Conservation (phyloP, 2,888 invertebrate genomes). For the Spodoptera littoralis region DNA sequence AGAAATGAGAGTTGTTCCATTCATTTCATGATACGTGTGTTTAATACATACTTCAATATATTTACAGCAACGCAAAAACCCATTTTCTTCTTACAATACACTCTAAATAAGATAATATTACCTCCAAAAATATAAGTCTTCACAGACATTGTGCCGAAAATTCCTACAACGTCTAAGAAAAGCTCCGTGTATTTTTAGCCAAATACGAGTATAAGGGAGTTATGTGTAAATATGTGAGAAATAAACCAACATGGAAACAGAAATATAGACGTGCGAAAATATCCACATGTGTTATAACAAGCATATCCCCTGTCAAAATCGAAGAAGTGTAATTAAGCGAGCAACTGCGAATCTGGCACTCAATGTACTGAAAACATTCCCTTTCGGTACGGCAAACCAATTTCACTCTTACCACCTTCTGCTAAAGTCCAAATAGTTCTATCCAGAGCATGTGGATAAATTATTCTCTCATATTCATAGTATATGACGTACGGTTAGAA, state of each 20-base stretch:
- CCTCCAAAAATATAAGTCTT: constrained; percentile 9
- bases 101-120: constrained; percentile 5
- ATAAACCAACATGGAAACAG: constrained; percentile 1
- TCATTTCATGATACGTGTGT: too few species aligned
- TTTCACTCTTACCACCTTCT: constrained; percentile 22
- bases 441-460: constrained; percentile 8
- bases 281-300: constrained; percentile 35
- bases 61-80: too few species aligned
- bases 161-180: constrained; percentile 7
- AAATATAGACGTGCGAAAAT: constrained; percentile 17
- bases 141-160: constrained; percentile 4
- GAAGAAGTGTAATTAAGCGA: constrained; percentile 64
- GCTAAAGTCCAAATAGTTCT: constrained; percentile 25
- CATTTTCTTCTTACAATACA: neutral
- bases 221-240: constrained; percentile 9
- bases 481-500: constrained; percentile 63
- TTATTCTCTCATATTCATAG: constrained; percentile 29
- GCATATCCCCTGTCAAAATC: constrained; percentile 58
- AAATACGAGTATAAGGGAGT: neutral
- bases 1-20: neutral
- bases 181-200: constrained; percentile 15
- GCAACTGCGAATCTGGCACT: constrained; percentile 50
- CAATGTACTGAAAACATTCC: constrained; percentile 50
- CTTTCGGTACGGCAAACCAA: constrained; percentile 53
- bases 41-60: too few species aligned